phyloP scores from a whole-genome alignment of 2,888 invertebrate genomes.

The Pachliopta kotzebuea region DNA sequence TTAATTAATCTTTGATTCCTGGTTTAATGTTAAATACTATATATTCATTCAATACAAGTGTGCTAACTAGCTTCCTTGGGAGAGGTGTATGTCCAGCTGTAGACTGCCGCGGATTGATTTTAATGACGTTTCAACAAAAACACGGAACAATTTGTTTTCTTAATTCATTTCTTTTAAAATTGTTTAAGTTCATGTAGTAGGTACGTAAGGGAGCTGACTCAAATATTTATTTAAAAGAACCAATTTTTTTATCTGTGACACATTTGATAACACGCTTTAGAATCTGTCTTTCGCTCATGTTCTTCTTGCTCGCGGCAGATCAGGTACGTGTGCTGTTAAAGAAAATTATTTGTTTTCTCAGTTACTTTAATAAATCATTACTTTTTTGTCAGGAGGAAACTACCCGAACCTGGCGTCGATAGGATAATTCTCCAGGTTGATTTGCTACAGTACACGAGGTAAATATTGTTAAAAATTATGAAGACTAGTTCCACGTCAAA shows the following conservation, averaged over 20 bases:
- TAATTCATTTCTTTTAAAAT: too few relatives aligned
- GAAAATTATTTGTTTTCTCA: slow-evolving; percentile 46
- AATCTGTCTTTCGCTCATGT: slow-evolving; percentile 37
- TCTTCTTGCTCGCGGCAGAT: slow-evolving; percentile 72
- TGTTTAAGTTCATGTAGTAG: too few relatives aligned
- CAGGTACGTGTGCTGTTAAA: slow-evolving; percentile 64
- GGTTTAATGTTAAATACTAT: too few relatives aligned
- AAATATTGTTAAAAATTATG: slow-evolving; percentile 58
- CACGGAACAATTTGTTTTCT: too few relatives aligned
- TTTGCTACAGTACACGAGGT: slow-evolving; percentile 77
- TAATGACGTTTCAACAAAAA: too few relatives aligned
- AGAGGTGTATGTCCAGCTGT: too few relatives aligned
- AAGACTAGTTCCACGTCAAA: slow-evolving; percentile 77
- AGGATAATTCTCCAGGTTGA: slow-evolving; percentile 68
- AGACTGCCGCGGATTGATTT: too few relatives aligned
- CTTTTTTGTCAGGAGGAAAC: slow-evolving; percentile 61
- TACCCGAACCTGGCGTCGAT: slow-evolving; percentile 69
- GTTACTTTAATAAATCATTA: slow-evolving; percentile 40
- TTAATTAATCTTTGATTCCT: too few relatives aligned
- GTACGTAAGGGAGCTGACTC: too few relatives aligned
- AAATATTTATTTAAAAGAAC: not conserved
- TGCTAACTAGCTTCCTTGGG: too few relatives aligned
- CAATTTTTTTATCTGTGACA: slow-evolving; percentile 13
- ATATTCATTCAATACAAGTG: too few relatives aligned
- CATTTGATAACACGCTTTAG: slow-evolving; percentile 15